A percentile compares a stretch with the other conserved stretches of the same genome.
phyloP scores from a whole-genome alignment of 2,113 vertebrate species.

The Rhizomys pruinosus region DNA sequence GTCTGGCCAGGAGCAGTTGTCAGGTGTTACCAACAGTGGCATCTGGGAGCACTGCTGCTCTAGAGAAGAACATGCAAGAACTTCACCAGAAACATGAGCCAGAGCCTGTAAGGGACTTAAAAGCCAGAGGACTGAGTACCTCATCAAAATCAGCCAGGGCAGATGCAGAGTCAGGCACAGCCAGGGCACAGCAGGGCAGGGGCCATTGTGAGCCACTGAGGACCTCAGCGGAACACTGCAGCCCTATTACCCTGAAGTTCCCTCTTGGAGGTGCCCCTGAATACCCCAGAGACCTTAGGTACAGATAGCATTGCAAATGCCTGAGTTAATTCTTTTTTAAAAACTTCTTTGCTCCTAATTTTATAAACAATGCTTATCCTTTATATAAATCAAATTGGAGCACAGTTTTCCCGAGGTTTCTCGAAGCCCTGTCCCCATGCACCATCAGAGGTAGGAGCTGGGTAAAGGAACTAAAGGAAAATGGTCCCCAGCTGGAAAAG shows the following conservation, averaged over 20 bases:
- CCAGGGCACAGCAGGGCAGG: too few species aligned
- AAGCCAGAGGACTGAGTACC: not conserved
- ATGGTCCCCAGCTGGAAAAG: not conserved
- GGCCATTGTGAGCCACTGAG: not conserved
- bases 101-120: not conserved
- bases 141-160: not conserved
- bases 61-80: not conserved
- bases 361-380: not conserved
- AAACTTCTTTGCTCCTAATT: not conserved
- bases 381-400: not conserved
- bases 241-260: not conserved
- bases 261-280: not conserved
- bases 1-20: not conserved
- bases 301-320: too few species aligned
- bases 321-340: not conserved
- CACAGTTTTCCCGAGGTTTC: not conserved
- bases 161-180: not conserved
- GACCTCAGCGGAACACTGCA: not conserved
- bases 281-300: not conserved
- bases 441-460: not conserved
- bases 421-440: not conserved
- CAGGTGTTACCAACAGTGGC: too few species aligned
- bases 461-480: not conserved
- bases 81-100: not conserved
- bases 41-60: not conserved